Percentiles rank a stretch among this genome's conserved stretches.
These are phyloP conservation scores for Drosophila nikananu DNA, from an alignment of 1,140 invertebrate genomes.

Conservation along the genomic window DNA sequence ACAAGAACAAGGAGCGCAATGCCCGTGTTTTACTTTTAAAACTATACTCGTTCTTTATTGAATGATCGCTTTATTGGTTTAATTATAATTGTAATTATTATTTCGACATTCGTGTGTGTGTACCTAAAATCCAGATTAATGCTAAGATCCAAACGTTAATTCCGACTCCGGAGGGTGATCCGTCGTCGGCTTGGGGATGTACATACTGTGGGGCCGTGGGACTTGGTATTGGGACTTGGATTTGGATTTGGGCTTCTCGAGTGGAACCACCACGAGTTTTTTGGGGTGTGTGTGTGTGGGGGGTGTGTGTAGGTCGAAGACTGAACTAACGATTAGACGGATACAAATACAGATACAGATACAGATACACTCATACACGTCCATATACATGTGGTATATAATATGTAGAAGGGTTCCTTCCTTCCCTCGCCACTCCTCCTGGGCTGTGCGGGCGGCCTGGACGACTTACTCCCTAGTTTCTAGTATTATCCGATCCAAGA, in stretches of 20 bases:
- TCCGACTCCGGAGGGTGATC: constrained; percentile 19
- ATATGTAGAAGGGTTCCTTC: constrained; percentile 13
- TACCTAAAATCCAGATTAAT: constrained; percentile 48
- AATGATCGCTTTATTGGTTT: constrained; percentile 64
- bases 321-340: constrained; percentile 37
- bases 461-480: constrained; percentile 39
- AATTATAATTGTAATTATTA: constrained; percentile 52
- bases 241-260: not conserved
- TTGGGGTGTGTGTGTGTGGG: not conserved
- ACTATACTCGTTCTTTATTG: constrained; percentile 77
- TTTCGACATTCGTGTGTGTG: constrained; percentile 48
- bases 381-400: constrained; percentile 22
- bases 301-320: constrained; percentile 6
- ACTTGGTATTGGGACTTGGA: not conserved
- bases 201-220: not conserved
- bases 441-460: constrained; percentile 20
- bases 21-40: constrained; percentile 46
- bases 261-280: not conserved
- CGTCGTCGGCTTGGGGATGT: not conserved
- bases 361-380: constrained; percentile 41
- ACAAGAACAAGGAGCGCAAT: not conserved
- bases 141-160: constrained; percentile 43
- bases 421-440: constrained; percentile 9
- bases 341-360: constrained; percentile 35
- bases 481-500: constrained; percentile 46